phyloP scores from a whole-genome alignment of 2,888 invertebrate genomes.

The Nemurella pictetii region DNA sequence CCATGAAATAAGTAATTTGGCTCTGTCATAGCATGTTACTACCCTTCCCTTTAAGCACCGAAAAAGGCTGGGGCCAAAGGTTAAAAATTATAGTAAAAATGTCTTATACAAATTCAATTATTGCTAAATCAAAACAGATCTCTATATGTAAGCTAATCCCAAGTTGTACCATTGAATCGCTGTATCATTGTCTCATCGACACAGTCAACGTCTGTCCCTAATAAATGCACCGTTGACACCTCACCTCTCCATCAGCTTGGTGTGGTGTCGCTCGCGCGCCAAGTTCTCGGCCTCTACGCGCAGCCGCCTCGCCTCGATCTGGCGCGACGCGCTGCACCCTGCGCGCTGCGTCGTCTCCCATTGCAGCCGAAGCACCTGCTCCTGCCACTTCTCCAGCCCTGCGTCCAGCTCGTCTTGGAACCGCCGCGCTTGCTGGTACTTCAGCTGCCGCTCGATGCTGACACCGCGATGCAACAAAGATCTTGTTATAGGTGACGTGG shows the following conservation, averaged over 20 bases:
- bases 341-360: conserved; percentile 49
- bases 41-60: too few species aligned
- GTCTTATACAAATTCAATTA: too few species aligned
- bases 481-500: too few species aligned
- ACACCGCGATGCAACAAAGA: conserved; percentile 24
- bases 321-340: conserved; percentile 48
- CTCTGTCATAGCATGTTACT: too few species aligned
- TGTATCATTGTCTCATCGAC: too few species aligned
- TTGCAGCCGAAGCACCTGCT: conserved; percentile 49
- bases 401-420: conserved; percentile 49
- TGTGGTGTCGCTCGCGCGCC: conserved; percentile 46
- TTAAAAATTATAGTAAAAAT: too few species aligned
- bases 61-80: too few species aligned
- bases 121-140: too few species aligned
- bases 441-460: conserved; percentile 46
- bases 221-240: not conserved
- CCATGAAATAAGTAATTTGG: too few species aligned
- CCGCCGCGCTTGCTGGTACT: conserved; percentile 48
- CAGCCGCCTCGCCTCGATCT: conserved; percentile 47
- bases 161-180: too few species aligned
- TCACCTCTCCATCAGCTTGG: conserved; percentile 47
- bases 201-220: not conserved
- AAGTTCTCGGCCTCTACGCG: conserved; percentile 46
- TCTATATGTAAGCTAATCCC: too few species aligned
- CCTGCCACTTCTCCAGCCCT: conserved; percentile 52